Base-by-base conservation (phyloP, 2,888 invertebrate species). In the Altica lythri region DNA sequence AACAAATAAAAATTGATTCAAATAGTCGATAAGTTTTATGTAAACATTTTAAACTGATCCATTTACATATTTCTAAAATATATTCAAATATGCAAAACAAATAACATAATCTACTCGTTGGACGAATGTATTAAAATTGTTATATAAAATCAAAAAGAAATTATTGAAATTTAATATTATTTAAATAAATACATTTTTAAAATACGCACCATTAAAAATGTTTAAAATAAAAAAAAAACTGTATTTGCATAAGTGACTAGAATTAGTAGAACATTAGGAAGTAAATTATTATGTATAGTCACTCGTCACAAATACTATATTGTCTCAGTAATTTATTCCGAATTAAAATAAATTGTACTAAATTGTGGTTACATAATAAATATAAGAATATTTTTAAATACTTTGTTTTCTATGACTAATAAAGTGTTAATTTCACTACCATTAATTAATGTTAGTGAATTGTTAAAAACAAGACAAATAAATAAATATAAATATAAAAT, bases 301-400 rank as follows among this genome's bases (percentile, higher is more conserved):
- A 66, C 62, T 62, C 57, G 55, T 64, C 62, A 68, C 68, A 69
- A 69, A 67, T 67, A 68, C 66, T 65, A 13, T 40, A 68, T 69
- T 71, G 68, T 71, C 71, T 68, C 62, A 63, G 63, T 62, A 60
- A 60, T 56, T 60, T 53, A 48, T 49, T 38, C 43, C 48, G 44
- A 52, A 49, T 54, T 55, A 65, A 60, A 62, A 53, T 59, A 63
- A 66, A 66, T 69, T 68, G 68, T 68, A 70, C 68, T 68, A 67
- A 65, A 64, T 64, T 58, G 53, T 58, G 53, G 50, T 40, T 59
- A 56, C 38, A 53, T 61, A 57, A 63, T 64, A 62, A 59, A 60
- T 64, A 64, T 64, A 63, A 59, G 60, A 62, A 64, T 66, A 66
- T 59, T 59, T 59, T 60, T 59, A 52, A 66, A 62, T 63, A 61